Base-by-base conservation (phyloP, 2,888 invertebrate species). In the Cryptocheilus praepositus region DNA sequence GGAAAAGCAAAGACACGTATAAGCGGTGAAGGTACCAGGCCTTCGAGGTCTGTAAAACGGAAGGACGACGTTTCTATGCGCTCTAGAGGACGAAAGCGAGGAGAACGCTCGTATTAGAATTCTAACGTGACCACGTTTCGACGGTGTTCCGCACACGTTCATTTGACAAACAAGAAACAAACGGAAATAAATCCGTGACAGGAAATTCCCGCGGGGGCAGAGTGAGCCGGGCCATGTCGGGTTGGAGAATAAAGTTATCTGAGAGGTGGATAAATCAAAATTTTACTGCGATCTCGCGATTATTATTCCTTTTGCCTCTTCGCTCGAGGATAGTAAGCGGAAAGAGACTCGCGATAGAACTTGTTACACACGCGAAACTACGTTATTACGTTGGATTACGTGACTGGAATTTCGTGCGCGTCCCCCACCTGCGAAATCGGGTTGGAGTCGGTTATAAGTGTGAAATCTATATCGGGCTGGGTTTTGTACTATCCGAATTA, bases 311-410 rank as follows among this genome's bases (percentile, higher is more conserved):
- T 28, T 55, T 11, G 36, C 11, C 36, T 16, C 28, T 25, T 36
- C 16, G 55, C 16, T 25, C 16, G 36, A 16, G 18, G 16, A 25
- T 0, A 16, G 8, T 16, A 28, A 36, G 36, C 3, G 28, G 18
- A 18, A 11, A 36, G 36, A 13, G 18, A 18, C 25, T 11, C n/a
- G 54, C 25, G 54, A 28, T 3, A 36, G 51, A 71, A 68, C 68
- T 71, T 64, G 64, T 71, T 71, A 64, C 71, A 61, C 59, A 45
- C 45, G 51, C 45, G 49, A 53, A 22, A 49, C 18, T 36, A 51
- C 55, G 64, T 61, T 71, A 68, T 71, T 68, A 68, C 64, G 45
- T 58, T 43, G 68, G 68, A 71, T 71, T 68, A 71, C 56, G 64
- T 49, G 68, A 62, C 61, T 64, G 63, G 70, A 49, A 70, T 66